Evolutionary conservation across 2,797 vertebrate species (phyloP).

Genomic region (Poeciliopsis infans): DNA sequence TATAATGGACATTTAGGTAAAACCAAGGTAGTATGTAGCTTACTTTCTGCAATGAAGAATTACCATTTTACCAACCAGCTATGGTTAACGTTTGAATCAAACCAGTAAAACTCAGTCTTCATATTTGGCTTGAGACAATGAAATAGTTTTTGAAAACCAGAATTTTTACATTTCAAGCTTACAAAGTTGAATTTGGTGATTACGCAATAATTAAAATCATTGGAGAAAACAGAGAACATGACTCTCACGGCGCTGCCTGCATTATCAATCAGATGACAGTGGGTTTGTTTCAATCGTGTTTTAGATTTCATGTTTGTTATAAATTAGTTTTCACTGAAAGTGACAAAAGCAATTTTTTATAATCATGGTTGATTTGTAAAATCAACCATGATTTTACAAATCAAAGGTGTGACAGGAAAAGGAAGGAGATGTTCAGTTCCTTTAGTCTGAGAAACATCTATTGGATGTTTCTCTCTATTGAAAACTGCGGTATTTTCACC

Average conservation of each 20-base stretch:
- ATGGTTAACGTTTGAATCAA: too few species aligned
- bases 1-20: too few species aligned
- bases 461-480: not conserved
- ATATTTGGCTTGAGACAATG: too few species aligned
- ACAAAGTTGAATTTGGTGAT: too few species aligned
- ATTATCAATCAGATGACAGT: not conserved
- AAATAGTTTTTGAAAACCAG: too few species aligned
- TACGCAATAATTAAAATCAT: not conserved
- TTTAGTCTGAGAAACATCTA: not conserved
- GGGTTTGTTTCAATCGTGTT: not conserved
- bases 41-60: too few species aligned
- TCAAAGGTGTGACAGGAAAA: not conserved
- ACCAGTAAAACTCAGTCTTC: too few species aligned
- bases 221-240: not conserved
- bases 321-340: not conserved
- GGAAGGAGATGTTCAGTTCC: not conserved
- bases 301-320: not conserved
- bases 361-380: not conserved
- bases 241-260: not conserved
- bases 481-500: not conserved
- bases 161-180: too few species aligned
- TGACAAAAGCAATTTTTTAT: not conserved
- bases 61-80: too few species aligned
- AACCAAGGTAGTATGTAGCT: too few species aligned
- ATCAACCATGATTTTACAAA: too few species aligned